Base-by-base conservation (phyloP, 2,888 invertebrate species). In the Ectemnius continuus region DNA sequence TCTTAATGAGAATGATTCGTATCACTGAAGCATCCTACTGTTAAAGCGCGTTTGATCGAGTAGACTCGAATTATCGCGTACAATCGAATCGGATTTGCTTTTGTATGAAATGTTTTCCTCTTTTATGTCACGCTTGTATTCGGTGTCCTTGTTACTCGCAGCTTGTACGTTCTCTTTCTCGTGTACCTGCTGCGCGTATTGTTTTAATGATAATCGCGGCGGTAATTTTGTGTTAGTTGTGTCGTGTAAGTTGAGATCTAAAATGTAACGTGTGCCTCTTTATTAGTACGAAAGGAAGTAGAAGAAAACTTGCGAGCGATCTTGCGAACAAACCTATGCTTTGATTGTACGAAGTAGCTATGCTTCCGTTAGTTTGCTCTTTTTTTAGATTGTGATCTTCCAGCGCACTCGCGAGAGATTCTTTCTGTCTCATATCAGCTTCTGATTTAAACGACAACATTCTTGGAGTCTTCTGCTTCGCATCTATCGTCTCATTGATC, bases 51-150 rank as follows among this genome's bases (percentile, higher is more conserved):
- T 77, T 23, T 79, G 72, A 26, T 14, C 59, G 18, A 59, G 59
- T 4, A 57, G 46, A 61, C 20, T 67, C 23, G 73, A 58, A 47
- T 57, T 45, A 3, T 73, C 59, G 47, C 46, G 60, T 56, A 60
- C 4, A 59, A 23, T 60, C 58, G 45, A 47, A 23, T 73, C 48
- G 23, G 47, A 52, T 57, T 62, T 64, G 4, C 45, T 45, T 57
- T 64, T 75, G 58, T 70, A 67, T 16, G 81, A 74, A 61, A 75
- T n/a, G 59, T 81, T 70, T 45, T 81, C 72, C 8, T 70, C 16
- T 68, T 71, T 81, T 60, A 75, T 60, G 1, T 3, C 6, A 18
- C 75, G 66, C 46, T 81, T 74, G 4, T 23, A 36, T 36, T 36
- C 36, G 6, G 36, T 36, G 6, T 36, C 36, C 36, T 36, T 6